Percentiles rank a stretch among this genome's conserved stretches.
Evolutionary conservation across 2,113 vertebrate species (phyloP).

Genomic region (Pogona vitticeps): DNA sequence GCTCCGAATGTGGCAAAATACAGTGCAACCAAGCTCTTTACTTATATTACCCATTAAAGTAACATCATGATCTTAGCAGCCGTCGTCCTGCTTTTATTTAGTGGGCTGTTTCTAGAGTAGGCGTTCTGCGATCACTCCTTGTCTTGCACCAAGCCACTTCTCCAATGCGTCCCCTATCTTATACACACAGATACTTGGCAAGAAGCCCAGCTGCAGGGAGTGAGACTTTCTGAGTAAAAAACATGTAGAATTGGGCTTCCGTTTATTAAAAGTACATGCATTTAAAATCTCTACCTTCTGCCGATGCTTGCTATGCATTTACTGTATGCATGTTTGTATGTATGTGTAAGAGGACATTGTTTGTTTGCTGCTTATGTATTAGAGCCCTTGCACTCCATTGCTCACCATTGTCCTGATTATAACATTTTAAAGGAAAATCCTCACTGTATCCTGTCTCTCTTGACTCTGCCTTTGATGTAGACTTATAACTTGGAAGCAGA

Average conservation of each 20-base stretch:
- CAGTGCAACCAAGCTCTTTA: not conserved
- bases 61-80: not conserved
- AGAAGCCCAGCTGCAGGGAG: not conserved
- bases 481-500: not conserved
- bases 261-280: not conserved
- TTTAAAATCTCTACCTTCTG: not conserved
- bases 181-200: not conserved
- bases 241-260: not conserved
- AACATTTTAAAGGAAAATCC: conserved; percentile 6
- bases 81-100: not conserved
- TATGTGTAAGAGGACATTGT: not conserved
- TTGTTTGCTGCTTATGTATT: not conserved
- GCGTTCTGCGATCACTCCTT: not conserved
- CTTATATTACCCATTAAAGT: conserved; percentile 5
- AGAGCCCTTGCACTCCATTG: not conserved
- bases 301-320: not conserved
- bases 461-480: not conserved
- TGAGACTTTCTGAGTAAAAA: not conserved
- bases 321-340: not conserved
- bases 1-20: not conserved
- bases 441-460: not conserved
- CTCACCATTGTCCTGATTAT: not conserved
- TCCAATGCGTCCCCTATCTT: not conserved
- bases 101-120: not conserved
- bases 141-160: not conserved